phyloP scores from a whole-genome alignment of 2,797 vertebrate genomes.

The Sebastiscus tertius region DNA sequence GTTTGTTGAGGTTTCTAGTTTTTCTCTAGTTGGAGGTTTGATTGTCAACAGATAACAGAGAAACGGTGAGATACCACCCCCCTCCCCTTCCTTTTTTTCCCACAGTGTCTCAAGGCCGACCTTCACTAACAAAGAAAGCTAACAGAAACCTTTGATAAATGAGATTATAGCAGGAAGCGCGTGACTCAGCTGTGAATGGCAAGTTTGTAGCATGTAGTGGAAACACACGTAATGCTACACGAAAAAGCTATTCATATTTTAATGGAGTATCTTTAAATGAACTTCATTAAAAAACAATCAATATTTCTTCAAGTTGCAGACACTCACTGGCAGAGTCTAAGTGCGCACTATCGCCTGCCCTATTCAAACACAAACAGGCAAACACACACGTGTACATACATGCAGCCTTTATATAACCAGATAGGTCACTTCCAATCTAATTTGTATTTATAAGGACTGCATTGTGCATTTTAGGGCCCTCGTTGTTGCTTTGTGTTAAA shows the following conservation, averaged over 20 bases:
- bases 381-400: not conserved
- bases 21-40: slow-evolving; percentile 1
- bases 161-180: slow-evolving; percentile 21
- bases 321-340: not conserved
- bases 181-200: not conserved
- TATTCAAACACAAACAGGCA: not conserved
- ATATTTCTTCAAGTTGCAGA: slow-evolving; percentile 14
- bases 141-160: slow-evolving; percentile 34
- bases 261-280: slow-evolving; percentile 26
- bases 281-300: slow-evolving; percentile 33
- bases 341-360: not conserved
- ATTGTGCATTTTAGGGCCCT: slow-evolving; percentile 24
- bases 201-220: not conserved
- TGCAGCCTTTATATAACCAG: slow-evolving; percentile 32
- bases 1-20: slow-evolving; percentile 28
- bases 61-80: not conserved
- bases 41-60: slow-evolving; percentile 56
- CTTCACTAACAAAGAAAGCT: slow-evolving; percentile 29
- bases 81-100: not conserved
- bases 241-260: slow-evolving; percentile 17
- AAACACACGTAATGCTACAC: not conserved
- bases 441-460: slow-evolving; percentile 21
- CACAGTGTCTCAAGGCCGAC: slow-evolving; percentile 32
- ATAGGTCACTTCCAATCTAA: slow-evolving; percentile 27
- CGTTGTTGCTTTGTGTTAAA: slow-evolving; percentile 31